Evolutionary conservation across 2,797 vertebrate genomes (phyloP), one percentile per base, ranked within the genome.

Genomic region (Leucoraja ocellata): DNA sequence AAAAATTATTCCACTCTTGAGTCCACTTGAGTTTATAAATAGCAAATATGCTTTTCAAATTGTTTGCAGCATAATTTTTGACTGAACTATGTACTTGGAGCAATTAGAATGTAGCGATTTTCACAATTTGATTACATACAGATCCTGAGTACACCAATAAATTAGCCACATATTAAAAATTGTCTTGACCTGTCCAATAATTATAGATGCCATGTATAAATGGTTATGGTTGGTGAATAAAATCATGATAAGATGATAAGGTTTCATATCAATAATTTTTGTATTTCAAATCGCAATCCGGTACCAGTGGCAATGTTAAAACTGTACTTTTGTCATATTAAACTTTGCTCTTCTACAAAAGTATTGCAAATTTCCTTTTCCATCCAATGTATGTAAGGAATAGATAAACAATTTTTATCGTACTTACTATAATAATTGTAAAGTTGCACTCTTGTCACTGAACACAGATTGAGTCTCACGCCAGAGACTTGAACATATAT

Each of bases 1-100:
- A 92, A 58, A 92, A 76, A 74, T 73, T n/a, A 58, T 92, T 92
- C 90, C 73, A 54, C 90, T 54, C 39, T 92, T 58, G 11, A 92
- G 90, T 76, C 39, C 90, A 76, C 90, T 92, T 92, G 71, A 76
- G 46, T 25, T 74, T 54, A 92, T 92, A 76, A 92, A 92, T 92
- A 92, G 73, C 74, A 74, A 92, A 92, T 92, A 5, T 74, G 71
- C 71, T 54, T 63, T 54, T 54, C 68, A 74, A 74, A 46, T 25
- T 74, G 39, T 91, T 39, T 91, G 32, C 73, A 13, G 21, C 54
- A 68, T 16, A 71, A 92, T 46, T 92, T 92, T 73, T 76, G 25
- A 4, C 90, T 92, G 68, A 73, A 54, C 71, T 46, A 71, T 92
- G 81, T 84, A 74, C 90, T 92, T 74, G 73, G 71, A 46, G 71